phyloP scores from a whole-genome alignment of 1,140 invertebrate species.

The Pachyrhynchus sulphureomaculatus region DNA sequence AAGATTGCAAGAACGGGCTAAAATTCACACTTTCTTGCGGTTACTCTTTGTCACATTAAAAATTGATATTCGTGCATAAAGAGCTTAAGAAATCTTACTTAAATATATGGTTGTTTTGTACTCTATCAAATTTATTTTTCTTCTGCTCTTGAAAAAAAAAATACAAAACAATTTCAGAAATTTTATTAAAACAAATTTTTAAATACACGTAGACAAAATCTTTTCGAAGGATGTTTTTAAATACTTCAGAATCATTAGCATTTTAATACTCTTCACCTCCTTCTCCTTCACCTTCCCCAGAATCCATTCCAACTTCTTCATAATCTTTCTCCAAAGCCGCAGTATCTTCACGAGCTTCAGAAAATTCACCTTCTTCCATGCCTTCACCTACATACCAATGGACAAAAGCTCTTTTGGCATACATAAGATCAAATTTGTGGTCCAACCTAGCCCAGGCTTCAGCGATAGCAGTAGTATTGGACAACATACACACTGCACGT shows the following conservation, averaged over 20 bases:
- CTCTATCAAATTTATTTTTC: too few species aligned
- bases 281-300: constrained; percentile 61
- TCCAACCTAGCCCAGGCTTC: constrained; percentile 82
- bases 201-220: neutral
- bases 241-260: neutral
- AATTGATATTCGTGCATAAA: too few species aligned
- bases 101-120: too few species aligned
- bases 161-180: neutral
- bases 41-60: too few species aligned
- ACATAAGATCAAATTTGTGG: constrained; percentile 83
- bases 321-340: constrained; percentile 83
- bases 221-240: neutral
- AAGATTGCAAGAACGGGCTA: too few species aligned
- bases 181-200: neutral
- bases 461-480: constrained; percentile 68
- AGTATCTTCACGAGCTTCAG: constrained; percentile 82
- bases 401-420: constrained; percentile 80
- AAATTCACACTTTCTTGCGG: too few species aligned
- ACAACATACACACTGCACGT: constrained; percentile 83
- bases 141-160: too few species aligned
- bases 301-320: constrained; percentile 67
- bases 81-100: too few species aligned
- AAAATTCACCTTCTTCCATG: constrained; percentile 85
- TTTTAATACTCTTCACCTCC: constrained; percentile 68
- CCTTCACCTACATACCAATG: constrained; percentile 86